Evolutionary conservation across 2,888 invertebrate genomes (phyloP).

Genomic region (Hydroisotoma schaefferi): DNA sequence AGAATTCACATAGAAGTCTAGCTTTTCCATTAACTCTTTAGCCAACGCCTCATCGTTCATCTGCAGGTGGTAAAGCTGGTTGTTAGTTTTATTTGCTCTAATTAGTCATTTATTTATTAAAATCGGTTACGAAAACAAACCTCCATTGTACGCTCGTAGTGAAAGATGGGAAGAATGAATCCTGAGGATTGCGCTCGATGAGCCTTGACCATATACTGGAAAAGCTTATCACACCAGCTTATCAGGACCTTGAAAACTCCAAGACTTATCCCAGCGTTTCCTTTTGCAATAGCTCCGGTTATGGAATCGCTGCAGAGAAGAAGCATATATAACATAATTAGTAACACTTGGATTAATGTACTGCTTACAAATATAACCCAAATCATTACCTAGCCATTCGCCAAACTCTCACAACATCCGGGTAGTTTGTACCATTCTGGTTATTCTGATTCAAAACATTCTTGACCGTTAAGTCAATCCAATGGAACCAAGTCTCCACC

Average conservation of each 20-base stretch:
- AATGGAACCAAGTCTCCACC: background rate
- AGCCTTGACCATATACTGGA: slow-evolving; percentile 2
- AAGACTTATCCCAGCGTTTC: slow-evolving; percentile 1
- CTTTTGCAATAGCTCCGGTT: slow-evolving; percentile 8
- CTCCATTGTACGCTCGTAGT: background rate
- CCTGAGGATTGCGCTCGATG: background rate
- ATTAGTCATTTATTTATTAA: too few species aligned
- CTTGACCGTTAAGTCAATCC: background rate
- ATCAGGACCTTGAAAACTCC: slow-evolving; percentile 6
- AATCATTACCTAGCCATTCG: background rate
- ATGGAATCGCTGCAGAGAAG: slow-evolving; percentile 11
- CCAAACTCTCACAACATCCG: background rate
- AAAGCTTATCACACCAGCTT: slow-evolving; percentile 4
- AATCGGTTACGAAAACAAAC: too few species aligned
- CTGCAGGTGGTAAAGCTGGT: too few species aligned
- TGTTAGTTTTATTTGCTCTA: too few species aligned
- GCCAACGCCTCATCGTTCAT: too few species aligned
- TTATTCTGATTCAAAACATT: background rate
- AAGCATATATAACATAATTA: too few species aligned
- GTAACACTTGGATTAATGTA: too few species aligned
- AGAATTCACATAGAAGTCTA: too few species aligned
- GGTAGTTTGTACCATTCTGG: background rate
- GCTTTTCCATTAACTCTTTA: too few species aligned
- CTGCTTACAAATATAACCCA: too few species aligned
- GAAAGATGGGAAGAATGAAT: slow-evolving; percentile 2